Evolutionary conservation across 2,797 vertebrate species (phyloP).

Genomic region (Fundulus diaphanus): DNA sequence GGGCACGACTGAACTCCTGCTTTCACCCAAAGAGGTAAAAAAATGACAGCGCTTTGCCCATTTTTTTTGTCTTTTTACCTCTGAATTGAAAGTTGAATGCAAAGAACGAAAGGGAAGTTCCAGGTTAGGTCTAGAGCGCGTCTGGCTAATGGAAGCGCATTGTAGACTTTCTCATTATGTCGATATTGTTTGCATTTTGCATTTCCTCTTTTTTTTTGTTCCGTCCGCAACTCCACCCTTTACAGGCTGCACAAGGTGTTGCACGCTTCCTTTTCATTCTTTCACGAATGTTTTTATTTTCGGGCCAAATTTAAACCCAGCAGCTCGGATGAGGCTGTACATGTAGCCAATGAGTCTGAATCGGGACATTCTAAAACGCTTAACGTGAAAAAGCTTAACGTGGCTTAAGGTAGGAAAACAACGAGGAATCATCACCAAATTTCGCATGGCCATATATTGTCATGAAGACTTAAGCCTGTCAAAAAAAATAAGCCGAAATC

Average conservation of each 20-base stretch:
- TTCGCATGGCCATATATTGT: no score
- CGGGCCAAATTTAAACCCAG: background rate
- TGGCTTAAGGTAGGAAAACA: no score
- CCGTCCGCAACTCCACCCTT: conserved; percentile 27
- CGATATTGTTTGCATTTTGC: background rate
- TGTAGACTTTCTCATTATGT: background rate
- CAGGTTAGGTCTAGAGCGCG: background rate
- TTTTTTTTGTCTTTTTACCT: background rate
- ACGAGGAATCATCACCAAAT: no score
- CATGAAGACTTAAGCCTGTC: no score
- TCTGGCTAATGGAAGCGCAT: background rate
- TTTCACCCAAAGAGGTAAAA: conserved; percentile 79
- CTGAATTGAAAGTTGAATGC: background rate
- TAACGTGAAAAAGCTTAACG: no score
- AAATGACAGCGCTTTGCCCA: background rate
- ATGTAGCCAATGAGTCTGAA: conserved; percentile 16
- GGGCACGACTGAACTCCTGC: conserved; percentile 77
- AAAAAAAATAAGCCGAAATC: no score
- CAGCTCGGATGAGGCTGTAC: conserved; percentile 16
- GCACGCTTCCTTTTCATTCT: conserved; percentile 19
- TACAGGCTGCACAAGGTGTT: conserved; percentile 60
- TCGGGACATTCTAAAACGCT: no score
- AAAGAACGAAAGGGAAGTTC: background rate
- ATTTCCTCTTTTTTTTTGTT: background rate
- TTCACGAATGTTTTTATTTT: conserved; percentile 33